Percentiles rank a stretch among this genome's conserved stretches.
Evolutionary conservation across 2,113 vertebrate genomes (phyloP).

Genomic region (Sorex araneus): DNA sequence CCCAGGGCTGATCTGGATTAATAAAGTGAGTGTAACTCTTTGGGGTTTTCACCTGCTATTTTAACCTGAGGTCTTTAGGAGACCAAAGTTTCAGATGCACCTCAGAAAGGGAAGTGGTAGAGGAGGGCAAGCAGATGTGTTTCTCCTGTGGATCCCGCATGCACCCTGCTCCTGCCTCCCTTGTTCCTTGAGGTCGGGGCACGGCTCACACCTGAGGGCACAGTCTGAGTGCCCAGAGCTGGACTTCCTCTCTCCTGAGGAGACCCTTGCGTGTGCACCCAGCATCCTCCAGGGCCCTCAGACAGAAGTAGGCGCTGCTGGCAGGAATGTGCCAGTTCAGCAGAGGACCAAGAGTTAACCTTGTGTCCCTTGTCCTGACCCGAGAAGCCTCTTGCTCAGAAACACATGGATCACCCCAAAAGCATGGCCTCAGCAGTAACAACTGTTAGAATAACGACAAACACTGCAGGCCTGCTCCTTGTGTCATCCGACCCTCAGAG

Average conservation of each 20-base stretch:
- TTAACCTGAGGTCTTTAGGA: constrained; percentile 51
- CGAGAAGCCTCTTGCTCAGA: background rate
- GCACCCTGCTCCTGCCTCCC: background rate
- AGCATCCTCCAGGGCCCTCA: background rate
- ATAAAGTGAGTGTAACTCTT: constrained; percentile 91
- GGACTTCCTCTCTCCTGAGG: background rate
- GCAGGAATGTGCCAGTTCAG: background rate
- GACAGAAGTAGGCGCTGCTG: background rate
- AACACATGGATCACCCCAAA: background rate
- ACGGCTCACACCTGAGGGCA: background rate
- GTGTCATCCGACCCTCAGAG: background rate
- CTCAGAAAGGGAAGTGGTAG: constrained; percentile 59
- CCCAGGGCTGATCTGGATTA: constrained; percentile 94
- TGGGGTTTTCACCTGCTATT: constrained; percentile 49
- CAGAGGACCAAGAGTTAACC: background rate
- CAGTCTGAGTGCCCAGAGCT: background rate
- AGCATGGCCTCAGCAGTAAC: background rate
- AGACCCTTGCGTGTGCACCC: background rate
- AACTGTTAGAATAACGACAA: background rate
- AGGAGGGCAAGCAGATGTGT: constrained; percentile 37
- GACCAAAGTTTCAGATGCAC: constrained; percentile 52
- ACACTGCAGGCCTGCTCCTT: background rate
- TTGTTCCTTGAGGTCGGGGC: background rate
- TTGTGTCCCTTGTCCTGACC: background rate
- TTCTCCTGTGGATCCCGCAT: constrained; percentile 20